These are phyloP conservation scores for Ooceraea biroi DNA, from an alignment of 1,140 invertebrate species.

Conservation along the genomic window DNA sequence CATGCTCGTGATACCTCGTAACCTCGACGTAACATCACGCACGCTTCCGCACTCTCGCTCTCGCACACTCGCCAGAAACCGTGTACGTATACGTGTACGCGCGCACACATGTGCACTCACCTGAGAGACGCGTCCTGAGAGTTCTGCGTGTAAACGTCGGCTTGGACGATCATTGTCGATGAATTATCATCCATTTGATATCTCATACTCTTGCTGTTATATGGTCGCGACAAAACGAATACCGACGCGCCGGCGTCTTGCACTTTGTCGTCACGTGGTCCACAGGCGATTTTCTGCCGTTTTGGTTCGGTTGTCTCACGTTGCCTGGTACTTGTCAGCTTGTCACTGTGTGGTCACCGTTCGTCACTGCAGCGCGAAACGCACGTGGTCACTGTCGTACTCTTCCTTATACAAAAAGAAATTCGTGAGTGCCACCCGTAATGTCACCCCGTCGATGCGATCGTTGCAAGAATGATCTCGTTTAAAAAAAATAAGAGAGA, in stretches of 20 bases:
- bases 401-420: background rate
- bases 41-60: background rate
- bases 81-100: background rate
- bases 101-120: constrained; percentile 48
- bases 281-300: constrained; percentile 22
- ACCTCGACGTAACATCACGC: constrained; percentile 55
- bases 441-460: background rate
- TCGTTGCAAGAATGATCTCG: background rate
- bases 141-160: constrained; percentile 77
- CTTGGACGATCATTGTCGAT: constrained; percentile 76
- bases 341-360: no score
- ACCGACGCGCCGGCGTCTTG: constrained; percentile 27
- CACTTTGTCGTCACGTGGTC: constrained; percentile 42
- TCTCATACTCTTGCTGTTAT: constrained; percentile 68
- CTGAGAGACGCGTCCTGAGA: constrained; percentile 71
- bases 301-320: constrained; percentile 4
- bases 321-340: constrained; percentile 20
- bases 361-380: background rate
- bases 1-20: background rate
- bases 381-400: background rate
- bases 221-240: constrained; percentile 51
- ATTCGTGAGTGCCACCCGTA: background rate
- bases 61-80: background rate
- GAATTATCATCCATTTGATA: no score
- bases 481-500: background rate